These are phyloP conservation scores for Ethmia dodecea DNA, from an alignment of 2,888 invertebrate genomes.

Conservation along the genomic window DNA sequence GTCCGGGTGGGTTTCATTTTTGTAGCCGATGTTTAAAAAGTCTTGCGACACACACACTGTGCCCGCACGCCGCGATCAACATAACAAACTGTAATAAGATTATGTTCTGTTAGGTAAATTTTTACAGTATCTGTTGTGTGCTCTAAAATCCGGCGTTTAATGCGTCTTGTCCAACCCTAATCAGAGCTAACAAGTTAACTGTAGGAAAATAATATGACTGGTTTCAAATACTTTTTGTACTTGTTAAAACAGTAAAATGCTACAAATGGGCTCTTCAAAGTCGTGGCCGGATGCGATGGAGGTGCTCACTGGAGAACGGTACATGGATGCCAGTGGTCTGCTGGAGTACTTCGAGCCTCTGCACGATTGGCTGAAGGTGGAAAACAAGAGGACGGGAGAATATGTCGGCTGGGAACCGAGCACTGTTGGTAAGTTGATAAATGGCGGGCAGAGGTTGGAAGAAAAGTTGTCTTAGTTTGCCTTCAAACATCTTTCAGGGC, in stretches of 20 bases:
- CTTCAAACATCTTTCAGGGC: too few species aligned
- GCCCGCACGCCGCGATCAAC: too few species aligned
- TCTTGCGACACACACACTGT: too few species aligned
- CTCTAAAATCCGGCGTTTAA: too few species aligned
- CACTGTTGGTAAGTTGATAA: constrained; percentile 61
- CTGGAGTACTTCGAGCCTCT: constrained; percentile 86
- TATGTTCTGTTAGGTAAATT: too few species aligned
- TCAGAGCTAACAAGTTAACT: too few species aligned
- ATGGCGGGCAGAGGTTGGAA: too few species aligned
- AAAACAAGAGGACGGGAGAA: constrained; percentile 80
- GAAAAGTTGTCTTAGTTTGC: too few species aligned
- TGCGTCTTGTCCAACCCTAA: too few species aligned
- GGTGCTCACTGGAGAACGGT: constrained; percentile 80
- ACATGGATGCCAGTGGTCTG: constrained; percentile 83
- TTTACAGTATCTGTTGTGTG: too few species aligned
- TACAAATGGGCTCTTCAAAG: constrained; percentile 80
- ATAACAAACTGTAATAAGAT: too few species aligned
- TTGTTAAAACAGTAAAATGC: constrained; percentile 68
- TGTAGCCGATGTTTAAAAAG: neutral
- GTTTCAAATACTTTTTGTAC: neutral
- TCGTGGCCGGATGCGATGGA: constrained; percentile 88
- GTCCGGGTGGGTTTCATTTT: neutral
- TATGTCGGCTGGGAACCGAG: constrained; percentile 78
- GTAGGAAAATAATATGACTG: too few species aligned
- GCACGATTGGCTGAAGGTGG: constrained; percentile 80